A percentile compares a stretch with the other conserved stretches of the same genome.
Conservation (phyloP, 1,140 invertebrate genomes). For the Venturia canescens region DNA sequence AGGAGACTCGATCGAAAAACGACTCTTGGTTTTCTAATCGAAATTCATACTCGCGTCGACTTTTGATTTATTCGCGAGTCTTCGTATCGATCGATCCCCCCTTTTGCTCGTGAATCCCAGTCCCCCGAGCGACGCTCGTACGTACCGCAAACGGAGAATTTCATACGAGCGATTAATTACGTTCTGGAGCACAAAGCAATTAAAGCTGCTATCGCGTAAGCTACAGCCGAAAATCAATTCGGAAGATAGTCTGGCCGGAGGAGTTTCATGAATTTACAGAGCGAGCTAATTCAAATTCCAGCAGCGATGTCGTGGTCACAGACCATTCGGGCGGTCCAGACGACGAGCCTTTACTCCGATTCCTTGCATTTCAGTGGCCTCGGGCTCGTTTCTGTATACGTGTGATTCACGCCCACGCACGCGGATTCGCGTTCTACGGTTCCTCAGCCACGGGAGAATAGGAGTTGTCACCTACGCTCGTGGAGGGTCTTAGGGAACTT, state of each 20-base stretch:
- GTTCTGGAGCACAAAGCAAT: neutral
- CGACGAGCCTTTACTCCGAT: neutral
- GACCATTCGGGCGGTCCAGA: slow-evolving; percentile 8
- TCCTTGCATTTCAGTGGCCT: neutral
- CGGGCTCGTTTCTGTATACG: no score
- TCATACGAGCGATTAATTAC: no score
- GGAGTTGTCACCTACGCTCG: neutral
- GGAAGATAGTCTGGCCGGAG: neutral
- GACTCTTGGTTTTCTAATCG: no score
- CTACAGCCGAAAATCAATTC: neutral
- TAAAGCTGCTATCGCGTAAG: neutral
- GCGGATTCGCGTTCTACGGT: no score
- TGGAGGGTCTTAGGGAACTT: neutral
- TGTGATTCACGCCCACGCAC: no score
- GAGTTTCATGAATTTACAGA: slow-evolving; percentile 9
- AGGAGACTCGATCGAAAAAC: no score
- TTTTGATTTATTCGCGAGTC: no score
- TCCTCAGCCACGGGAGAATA: neutral
- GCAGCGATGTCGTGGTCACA: neutral
- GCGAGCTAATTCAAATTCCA: neutral
- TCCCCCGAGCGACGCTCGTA: no score
- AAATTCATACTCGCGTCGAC: no score
- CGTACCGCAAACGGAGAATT: no score
- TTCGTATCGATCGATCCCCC: no score
- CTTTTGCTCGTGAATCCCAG: no score